Percentiles rank a stretch among this genome's conserved stretches.
These are phyloP conservation scores for Dipodomys stephensi DNA, from an alignment of 2,113 vertebrate species.

Conservation along the genomic window DNA sequence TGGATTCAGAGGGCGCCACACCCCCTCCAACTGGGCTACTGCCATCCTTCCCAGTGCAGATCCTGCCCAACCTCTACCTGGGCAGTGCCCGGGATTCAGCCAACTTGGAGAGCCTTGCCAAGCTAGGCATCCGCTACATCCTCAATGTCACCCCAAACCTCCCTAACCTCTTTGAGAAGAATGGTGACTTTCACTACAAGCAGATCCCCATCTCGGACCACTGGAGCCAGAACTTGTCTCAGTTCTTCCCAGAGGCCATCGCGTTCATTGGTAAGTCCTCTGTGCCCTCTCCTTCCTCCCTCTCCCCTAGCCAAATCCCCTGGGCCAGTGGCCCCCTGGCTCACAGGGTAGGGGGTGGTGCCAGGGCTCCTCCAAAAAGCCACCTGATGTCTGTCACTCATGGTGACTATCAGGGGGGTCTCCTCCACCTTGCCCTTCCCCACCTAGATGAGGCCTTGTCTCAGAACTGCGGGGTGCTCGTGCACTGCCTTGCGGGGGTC, in stretches of 20 bases:
- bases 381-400: not conserved
- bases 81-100: conserved; percentile 93
- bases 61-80: conserved; percentile 94
- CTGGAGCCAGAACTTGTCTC: conserved; percentile 95
- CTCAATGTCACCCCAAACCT: conserved; percentile 95
- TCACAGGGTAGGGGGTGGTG: not conserved
- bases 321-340: not conserved
- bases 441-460: conserved; percentile 91
- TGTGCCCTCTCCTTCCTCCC: not conserved
- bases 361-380: not conserved
- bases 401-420: not conserved
- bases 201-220: conserved; percentile 95
- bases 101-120: conserved; percentile 91
- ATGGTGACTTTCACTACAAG: conserved; percentile 93
- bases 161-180: conserved; percentile 94
- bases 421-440: not conserved
- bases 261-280: conserved; percentile 92
- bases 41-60: conserved; percentile 92
- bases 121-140: conserved; percentile 93
- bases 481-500: conserved; percentile 93
- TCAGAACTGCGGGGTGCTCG: conserved; percentile 91
- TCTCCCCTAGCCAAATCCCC: not conserved
- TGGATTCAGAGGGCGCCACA: conserved; percentile 89
- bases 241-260: conserved; percentile 95
- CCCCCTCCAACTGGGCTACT: conserved; percentile 86